Conservation (phyloP, 2,888 invertebrate species). For the Andricus quercusramuli region DNA sequence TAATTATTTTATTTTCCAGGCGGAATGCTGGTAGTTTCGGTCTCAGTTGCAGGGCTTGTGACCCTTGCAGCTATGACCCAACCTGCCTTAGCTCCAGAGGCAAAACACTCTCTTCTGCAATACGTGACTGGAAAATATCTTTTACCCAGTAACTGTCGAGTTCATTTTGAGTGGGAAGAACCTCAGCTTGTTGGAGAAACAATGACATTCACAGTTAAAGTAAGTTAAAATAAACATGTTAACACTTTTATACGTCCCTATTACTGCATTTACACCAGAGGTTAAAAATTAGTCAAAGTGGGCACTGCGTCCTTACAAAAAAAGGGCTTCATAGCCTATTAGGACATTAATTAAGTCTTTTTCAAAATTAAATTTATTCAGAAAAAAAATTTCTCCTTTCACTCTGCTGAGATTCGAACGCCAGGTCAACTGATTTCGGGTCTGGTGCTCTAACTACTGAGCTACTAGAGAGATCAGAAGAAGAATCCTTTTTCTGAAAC, state of each 20-base stretch:
- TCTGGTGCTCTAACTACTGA: too few relatives aligned
- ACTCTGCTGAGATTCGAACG: too few relatives aligned
- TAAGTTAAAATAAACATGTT: slow-evolving; percentile 63
- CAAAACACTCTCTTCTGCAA: slow-evolving; percentile 92
- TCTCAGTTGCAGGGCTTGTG: slow-evolving; percentile 92
- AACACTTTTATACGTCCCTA: background rate
- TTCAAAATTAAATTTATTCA: too few relatives aligned
- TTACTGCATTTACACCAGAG: too few relatives aligned
- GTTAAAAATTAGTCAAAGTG: too few relatives aligned
- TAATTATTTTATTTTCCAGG: slow-evolving; percentile 78
- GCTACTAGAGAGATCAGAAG: too few relatives aligned
- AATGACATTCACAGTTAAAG: slow-evolving; percentile 92
- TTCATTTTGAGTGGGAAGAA: slow-evolving; percentile 94
- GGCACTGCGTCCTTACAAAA: too few relatives aligned
- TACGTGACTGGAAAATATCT: slow-evolving; percentile 96
- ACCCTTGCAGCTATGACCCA: slow-evolving; percentile 95
- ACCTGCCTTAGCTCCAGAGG: slow-evolving; percentile 93
- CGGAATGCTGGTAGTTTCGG: slow-evolving; percentile 94
- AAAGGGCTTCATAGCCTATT: too few relatives aligned
- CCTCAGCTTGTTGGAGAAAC: slow-evolving; percentile 94
- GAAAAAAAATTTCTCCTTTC: too few relatives aligned
- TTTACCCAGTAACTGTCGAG: slow-evolving; percentile 91
- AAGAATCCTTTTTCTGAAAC: too few relatives aligned
- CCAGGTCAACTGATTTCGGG: too few relatives aligned
- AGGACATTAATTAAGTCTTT: too few relatives aligned